These are phyloP conservation scores for Creontiades dilutus DNA, from an alignment of 2,888 invertebrate genomes.

Conservation along the genomic window DNA sequence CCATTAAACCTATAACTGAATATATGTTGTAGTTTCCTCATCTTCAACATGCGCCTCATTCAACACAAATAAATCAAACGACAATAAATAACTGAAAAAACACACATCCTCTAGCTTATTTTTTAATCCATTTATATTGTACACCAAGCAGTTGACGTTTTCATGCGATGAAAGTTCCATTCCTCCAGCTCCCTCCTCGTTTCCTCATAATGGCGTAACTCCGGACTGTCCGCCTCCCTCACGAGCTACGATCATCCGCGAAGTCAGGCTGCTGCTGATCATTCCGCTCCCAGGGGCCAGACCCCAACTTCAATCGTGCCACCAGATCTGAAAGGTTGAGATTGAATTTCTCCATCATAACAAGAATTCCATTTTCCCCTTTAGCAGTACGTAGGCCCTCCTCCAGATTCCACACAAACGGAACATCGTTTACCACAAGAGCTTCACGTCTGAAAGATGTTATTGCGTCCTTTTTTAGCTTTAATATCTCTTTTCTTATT, in stretches of 20 bases:
- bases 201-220: background rate
- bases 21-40: slow-evolving; percentile 74
- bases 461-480: background rate
- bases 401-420: background rate
- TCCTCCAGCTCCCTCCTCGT: background rate
- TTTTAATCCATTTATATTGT: background rate
- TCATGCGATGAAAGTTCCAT: background rate
- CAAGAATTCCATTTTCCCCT: background rate
- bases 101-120: background rate
- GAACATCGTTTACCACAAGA: background rate
- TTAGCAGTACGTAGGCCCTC: background rate
- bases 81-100: background rate
- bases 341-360: background rate
- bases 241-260: background rate
- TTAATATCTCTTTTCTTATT: background rate
- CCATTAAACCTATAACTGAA: slow-evolving; percentile 69
- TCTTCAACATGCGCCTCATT: background rate
- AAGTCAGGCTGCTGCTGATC: no score
- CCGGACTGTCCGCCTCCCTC: background rate
- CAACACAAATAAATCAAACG: background rate
- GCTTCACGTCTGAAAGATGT: background rate
- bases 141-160: background rate
- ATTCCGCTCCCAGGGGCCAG: no score
- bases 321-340: background rate
- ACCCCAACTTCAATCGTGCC: background rate